phyloP scores from a whole-genome alignment of 2,113 vertebrate species.

The Hyaena hyaena region DNA sequence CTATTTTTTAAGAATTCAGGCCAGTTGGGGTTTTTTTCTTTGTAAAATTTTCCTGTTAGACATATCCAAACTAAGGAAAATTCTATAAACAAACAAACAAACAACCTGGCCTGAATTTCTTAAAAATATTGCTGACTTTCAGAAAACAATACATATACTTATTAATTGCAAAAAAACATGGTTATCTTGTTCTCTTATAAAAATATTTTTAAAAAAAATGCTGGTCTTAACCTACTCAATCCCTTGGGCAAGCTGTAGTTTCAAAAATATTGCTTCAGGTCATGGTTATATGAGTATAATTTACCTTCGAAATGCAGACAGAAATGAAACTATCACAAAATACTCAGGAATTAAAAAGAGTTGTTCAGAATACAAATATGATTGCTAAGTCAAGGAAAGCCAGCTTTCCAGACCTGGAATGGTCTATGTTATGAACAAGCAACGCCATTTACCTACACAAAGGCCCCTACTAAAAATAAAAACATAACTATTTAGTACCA shows the following conservation, averaged over 20 bases:
- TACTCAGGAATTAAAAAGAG: background rate
- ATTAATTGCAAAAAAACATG: background rate
- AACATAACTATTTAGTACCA: background rate
- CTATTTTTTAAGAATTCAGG: constrained; percentile 21
- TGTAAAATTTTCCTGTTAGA: background rate
- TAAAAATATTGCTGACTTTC: constrained; percentile 6
- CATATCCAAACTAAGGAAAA: background rate
- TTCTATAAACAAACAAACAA: background rate
- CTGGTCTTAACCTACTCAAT: background rate
- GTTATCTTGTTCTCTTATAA: background rate
- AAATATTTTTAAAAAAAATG: background rate
- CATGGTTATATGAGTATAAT: background rate
- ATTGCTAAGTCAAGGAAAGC: background rate
- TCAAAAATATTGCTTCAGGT: constrained; percentile 11
- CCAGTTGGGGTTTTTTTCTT: background rate
- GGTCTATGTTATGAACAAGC: background rate
- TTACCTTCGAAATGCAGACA: constrained; percentile 19
- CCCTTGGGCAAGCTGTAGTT: background rate
- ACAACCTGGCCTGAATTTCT: background rate
- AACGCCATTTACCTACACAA: background rate
- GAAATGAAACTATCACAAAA: constrained; percentile 47
- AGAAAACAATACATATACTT: background rate
- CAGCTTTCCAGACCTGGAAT: background rate
- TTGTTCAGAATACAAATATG: background rate
- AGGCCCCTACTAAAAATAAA: background rate